Percentiles rank a stretch among this genome's conserved stretches.
These are phyloP conservation scores for Pomacea canaliculata DNA, from an alignment of 2,888 invertebrate species.

Conservation along the genomic window DNA sequence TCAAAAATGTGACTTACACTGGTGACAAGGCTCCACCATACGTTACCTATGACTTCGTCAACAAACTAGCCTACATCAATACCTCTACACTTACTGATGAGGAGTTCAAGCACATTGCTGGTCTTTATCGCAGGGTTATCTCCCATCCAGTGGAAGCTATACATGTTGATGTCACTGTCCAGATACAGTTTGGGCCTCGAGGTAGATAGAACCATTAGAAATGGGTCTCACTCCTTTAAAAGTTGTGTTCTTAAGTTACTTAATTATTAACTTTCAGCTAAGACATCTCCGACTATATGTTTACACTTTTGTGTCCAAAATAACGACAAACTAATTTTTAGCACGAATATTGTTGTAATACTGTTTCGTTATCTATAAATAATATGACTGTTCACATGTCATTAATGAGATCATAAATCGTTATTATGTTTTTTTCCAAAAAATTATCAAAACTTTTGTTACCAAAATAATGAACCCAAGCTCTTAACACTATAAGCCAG, in stretches of 20 bases:
- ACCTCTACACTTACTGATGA: slow-evolving; percentile 26
- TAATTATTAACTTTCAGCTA: not conserved
- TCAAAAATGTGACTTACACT: slow-evolving; percentile 28
- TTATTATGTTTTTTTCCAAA: too few relatives aligned
- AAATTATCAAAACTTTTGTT: too few relatives aligned
- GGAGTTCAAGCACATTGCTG: slow-evolving; percentile 26
- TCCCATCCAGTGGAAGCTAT: slow-evolving; percentile 16
- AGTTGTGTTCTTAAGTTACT: not conserved
- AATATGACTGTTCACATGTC: too few relatives aligned
- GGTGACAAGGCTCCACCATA: slow-evolving; percentile 6
- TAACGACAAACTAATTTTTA: too few relatives aligned
- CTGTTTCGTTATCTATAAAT: too few relatives aligned
- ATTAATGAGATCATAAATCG: too few relatives aligned
- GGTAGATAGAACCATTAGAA: not conserved
- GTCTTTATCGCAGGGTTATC: slow-evolving; percentile 25
- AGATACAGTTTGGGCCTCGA: not conserved
- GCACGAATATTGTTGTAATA: too few relatives aligned
- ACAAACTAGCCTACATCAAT: slow-evolving; percentile 31
- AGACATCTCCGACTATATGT: too few relatives aligned
- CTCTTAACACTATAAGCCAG: too few relatives aligned
- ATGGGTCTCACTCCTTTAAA: not conserved
- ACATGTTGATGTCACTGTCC: slow-evolving; percentile 12
- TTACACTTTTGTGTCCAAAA: too few relatives aligned
- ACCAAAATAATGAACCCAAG: too few relatives aligned
- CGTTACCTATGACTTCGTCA: slow-evolving; percentile 20